These are phyloP conservation scores for Anser brachyrhynchus DNA, from an alignment of 2,113 vertebrate species.

Conservation along the genomic window DNA sequence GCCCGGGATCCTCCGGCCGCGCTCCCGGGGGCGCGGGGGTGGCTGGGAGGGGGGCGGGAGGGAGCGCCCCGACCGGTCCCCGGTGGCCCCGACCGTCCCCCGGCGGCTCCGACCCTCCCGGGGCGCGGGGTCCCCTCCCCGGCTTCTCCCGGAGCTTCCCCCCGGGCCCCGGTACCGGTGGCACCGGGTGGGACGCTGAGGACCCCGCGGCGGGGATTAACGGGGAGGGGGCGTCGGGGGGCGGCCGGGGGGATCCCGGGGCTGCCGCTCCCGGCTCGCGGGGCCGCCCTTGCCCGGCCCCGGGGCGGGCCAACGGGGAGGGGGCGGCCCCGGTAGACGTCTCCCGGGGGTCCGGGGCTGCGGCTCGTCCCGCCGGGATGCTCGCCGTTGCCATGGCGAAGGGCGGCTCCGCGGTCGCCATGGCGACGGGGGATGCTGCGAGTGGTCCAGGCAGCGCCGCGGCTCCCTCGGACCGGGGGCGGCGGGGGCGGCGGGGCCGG, in stretches of 20 bases:
- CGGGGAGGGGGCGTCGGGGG: background rate
- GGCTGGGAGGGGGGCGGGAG: background rate
- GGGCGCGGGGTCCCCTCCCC: background rate
- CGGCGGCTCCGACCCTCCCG: no score
- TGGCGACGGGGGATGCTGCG: conserved; percentile 3
- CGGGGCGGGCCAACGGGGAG: background rate
- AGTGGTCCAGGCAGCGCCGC: conserved; percentile 13
- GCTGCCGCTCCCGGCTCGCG: no score
- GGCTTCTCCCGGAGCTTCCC: background rate
- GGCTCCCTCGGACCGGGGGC: background rate
- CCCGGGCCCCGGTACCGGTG: no score
- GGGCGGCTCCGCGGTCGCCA: background rate
- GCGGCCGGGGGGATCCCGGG: no score
- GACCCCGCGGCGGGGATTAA: background rate
- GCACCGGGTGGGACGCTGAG: background rate
- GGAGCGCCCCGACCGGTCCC: background rate
- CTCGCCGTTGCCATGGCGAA: conserved; percentile 14
- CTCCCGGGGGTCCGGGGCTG: background rate
- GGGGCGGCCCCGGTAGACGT: background rate
- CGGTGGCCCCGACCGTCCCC: background rate
- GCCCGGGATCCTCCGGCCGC: background rate
- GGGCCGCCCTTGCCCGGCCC: background rate
- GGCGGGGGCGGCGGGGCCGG: background rate
- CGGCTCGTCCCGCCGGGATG: background rate
- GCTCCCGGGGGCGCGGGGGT: background rate